phyloP scores from a whole-genome alignment of 2,888 invertebrate genomes.

The Toxonevra muliebris region DNA sequence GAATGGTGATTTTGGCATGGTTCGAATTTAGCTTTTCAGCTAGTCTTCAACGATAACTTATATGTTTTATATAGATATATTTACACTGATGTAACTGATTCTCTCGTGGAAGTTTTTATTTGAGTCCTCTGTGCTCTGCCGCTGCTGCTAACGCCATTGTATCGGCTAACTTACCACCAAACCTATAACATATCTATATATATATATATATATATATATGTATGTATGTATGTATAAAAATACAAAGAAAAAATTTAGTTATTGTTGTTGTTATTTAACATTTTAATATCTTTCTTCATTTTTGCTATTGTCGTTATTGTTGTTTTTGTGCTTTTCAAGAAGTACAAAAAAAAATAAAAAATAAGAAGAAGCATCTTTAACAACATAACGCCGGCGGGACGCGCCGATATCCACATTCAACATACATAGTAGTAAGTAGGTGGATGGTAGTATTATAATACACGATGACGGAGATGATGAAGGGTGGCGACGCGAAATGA shows the following conservation, averaged over 20 bases:
- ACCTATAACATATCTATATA: neutral
- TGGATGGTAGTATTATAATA: slow-evolving; percentile 4
- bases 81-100: no score
- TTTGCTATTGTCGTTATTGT: no score
- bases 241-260: slow-evolving; percentile 11
- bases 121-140: neutral
- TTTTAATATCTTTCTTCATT: slow-evolving; percentile 38
- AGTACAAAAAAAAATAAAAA: no score
- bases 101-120: no score
- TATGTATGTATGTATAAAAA: slow-evolving; percentile 5
- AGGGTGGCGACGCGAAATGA: no score
- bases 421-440: slow-evolving; percentile 33
- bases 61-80: no score
- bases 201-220: neutral
- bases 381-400: no score
- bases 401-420: slow-evolving; percentile 35
- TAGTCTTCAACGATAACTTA: no score
- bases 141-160: slow-evolving; percentile 26
- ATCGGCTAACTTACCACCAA: slow-evolving; percentile 14
- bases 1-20: no score
- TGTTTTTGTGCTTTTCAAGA: no score
- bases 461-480: slow-evolving; percentile 2
- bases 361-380: no score
- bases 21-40: no score
- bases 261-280: slow-evolving; percentile 36